Base-by-base conservation (phyloP, 2,113 vertebrate genomes). In the Zapornia atra region DNA sequence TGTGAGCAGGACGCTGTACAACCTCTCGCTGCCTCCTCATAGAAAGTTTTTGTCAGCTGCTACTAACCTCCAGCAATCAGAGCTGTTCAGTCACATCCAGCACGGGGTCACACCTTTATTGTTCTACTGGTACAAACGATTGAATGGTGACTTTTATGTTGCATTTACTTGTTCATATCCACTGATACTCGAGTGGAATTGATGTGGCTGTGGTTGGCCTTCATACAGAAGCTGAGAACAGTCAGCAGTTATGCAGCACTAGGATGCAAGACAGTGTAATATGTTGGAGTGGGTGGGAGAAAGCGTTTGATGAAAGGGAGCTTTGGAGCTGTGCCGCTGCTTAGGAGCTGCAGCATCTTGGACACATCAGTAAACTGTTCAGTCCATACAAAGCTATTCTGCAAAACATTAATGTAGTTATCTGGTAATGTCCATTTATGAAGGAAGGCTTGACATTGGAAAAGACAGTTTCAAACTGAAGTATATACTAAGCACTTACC, bases 401-500 rank as follows among this genome's bases (percentile, higher is more conserved):
- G 29, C 22, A 71, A 76, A 91, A 56, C 12, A 19, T 14, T 48
- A 6, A 6, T 13, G 40, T 50, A 14, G 21, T 65, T 15, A 3
- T 20, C 14, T 57, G 40, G 12, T 76, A 21, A 34, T 29, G 7
- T 46, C 36, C 0, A 0, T 19, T 6, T 28, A 9, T 40, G 21
- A 31, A 40, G 42, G 34, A 53, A 29, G 34, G 33, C 7, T 10
- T 36, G 11, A 46, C 75, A 28, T 20, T 54, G 12, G 57, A 18
- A 82, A 42, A 29, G 51, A 25, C 2, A 12, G 20, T 87, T 87
- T 79, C 42, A 87, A 84, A 70, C 46, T 1, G 0, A 34, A 64
- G 34, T 54, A 26, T 42, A 36, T 60, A 5, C 3, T 17, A 53
- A 90, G 48, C 48, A 19, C 18, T 24, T 65, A 31, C 36, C 40